A percentile compares a stretch with the other conserved stretches of the same genome.
phyloP scores from a whole-genome alignment of 1,140 invertebrate species.

The Pectinophora gossypiella region DNA sequence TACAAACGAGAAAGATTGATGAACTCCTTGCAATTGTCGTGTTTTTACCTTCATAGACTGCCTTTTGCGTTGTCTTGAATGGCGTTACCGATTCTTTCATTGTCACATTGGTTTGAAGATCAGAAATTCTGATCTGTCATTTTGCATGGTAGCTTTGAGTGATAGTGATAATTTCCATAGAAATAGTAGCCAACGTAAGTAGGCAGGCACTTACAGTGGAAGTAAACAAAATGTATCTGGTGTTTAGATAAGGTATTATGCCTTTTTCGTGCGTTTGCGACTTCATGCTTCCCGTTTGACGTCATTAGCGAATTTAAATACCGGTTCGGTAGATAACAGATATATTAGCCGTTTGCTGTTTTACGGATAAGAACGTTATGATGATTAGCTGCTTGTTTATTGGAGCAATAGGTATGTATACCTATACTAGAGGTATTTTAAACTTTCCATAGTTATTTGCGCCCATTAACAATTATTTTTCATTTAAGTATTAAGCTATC shows the following conservation, averaged over 20 bases:
- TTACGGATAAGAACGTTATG: not conserved
- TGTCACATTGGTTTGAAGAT: slow-evolving; percentile 8
- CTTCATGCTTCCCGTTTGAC: slow-evolving; percentile 18
- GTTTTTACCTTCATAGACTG: slow-evolving; percentile 58
- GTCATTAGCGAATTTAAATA: slow-evolving; percentile 11
- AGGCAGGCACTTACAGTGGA: not conserved
- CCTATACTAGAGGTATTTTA: too few relatives aligned
- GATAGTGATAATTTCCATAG: not conserved
- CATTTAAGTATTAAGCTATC: too few relatives aligned
- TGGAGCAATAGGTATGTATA: too few relatives aligned
- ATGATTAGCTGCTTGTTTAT: too few relatives aligned
- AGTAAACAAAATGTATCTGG: not conserved
- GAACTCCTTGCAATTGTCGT: slow-evolving; percentile 60
- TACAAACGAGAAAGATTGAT: slow-evolving; percentile 63
- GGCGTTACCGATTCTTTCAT: slow-evolving; percentile 35
- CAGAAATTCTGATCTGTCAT: not conserved
- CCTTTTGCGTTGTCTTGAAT: slow-evolving; percentile 45
- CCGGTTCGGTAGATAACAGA: not conserved
- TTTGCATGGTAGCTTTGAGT: not conserved
- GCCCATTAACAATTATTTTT: too few relatives aligned
- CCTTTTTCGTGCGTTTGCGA: not conserved
- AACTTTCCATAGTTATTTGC: too few relatives aligned
- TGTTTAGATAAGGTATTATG: slow-evolving; percentile 15
- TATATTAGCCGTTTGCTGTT: not conserved
- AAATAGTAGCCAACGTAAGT: too few relatives aligned